Conservation (phyloP, 2,797 vertebrate species). For the Danio kyathit region DNA sequence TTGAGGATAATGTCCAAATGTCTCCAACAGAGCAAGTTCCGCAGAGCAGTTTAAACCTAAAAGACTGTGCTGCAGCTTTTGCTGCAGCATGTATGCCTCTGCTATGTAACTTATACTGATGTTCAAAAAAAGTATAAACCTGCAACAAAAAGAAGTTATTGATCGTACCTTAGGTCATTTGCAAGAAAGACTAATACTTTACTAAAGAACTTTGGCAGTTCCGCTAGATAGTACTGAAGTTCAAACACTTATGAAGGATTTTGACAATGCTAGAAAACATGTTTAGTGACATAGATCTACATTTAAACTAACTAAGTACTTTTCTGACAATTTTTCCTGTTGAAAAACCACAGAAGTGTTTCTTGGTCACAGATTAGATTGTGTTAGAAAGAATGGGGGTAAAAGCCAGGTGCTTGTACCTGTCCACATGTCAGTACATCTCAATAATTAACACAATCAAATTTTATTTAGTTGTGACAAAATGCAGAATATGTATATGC, state of each 20-base stretch:
- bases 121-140: constrained; percentile 14
- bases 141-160: constrained; percentile 5
- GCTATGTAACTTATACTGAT: constrained; percentile 15
- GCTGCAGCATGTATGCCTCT: neutral
- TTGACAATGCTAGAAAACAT: neutral
- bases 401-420: constrained; percentile 14
- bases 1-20: neutral
- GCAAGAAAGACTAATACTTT: constrained; percentile 27
- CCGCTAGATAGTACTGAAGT: neutral
- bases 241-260: constrained; percentile 1
- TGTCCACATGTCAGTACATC: constrained; percentile 4
- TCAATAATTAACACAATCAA: neutral
- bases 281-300: neutral
- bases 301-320: constrained; percentile 2
- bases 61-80: neutral
- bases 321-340: constrained; percentile 6
- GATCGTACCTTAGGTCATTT: neutral
- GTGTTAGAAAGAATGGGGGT: neutral
- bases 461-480: constrained; percentile 15
- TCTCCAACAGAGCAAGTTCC: neutral
- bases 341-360: neutral
- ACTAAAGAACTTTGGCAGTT: neutral
- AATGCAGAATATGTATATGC: neutral
- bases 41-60: too few relatives aligned
- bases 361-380: constrained; percentile 17